Evolutionary conservation across 2,888 invertebrate genomes (phyloP).

Genomic region (Drosophila sordidula): DNA sequence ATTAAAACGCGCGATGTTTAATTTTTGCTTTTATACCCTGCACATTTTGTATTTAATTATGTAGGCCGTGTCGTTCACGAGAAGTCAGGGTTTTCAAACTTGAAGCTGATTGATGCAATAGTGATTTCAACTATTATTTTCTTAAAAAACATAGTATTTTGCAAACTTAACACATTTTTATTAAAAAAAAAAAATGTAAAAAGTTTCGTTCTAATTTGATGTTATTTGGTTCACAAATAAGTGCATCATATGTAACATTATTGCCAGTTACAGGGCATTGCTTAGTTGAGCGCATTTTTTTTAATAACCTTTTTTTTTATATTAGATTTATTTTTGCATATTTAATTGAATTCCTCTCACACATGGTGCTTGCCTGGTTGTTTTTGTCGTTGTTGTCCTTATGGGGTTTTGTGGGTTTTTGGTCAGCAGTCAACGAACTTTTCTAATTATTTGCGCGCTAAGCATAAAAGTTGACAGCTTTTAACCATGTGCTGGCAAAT

Average conservation of each 20-base stretch:
- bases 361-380: constrained; percentile 33
- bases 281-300: background rate
- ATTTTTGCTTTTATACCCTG: constrained; percentile 29
- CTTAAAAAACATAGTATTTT: no score
- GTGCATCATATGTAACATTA: no score
- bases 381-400: constrained; percentile 14
- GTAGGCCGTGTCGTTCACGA: no score
- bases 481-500: constrained; percentile 54
- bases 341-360: constrained; percentile 63
- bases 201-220: no score
- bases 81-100: background rate
- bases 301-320: background rate
- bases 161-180: no score
- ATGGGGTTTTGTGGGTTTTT: constrained; percentile 22
- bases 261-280: constrained; percentile 3
- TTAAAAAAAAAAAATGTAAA: no score
- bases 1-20: constrained; percentile 51
- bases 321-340: constrained; percentile 64
- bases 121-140: no score
- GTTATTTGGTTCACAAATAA: background rate
- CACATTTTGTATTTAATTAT: background rate
- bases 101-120: no score
- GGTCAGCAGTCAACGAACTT: constrained; percentile 58
- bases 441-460: constrained; percentile 66
- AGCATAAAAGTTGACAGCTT: constrained; percentile 64